Percentiles rank a stretch among this genome's conserved stretches.
Evolutionary conservation across 2,888 invertebrate genomes (phyloP).

Genomic region (Lymantria monacha): DNA sequence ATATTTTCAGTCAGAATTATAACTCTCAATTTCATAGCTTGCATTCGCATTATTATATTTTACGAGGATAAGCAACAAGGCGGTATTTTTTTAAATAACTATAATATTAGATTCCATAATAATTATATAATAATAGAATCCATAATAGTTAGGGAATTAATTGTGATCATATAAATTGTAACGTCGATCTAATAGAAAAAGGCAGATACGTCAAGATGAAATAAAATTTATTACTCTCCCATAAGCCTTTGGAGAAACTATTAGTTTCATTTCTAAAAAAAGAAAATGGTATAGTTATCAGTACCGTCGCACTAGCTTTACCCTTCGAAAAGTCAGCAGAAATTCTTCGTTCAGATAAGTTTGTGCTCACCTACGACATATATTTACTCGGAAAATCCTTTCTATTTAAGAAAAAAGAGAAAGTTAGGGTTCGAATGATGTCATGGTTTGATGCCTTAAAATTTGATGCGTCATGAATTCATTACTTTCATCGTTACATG

Average conservation of each 20-base stretch:
- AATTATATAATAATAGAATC: no score
- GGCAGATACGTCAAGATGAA: constrained; percentile 58
- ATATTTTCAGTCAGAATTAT: no score
- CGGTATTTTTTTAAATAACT: no score
- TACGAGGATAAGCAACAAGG: no score
- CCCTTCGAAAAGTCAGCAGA: constrained; percentile 44
- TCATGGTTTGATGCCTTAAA: no score
- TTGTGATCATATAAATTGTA: constrained; percentile 27
- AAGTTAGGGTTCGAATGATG: not conserved
- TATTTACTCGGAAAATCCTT: constrained; percentile 11
- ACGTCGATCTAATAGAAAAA: constrained; percentile 56
- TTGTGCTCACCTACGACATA: constrained; percentile 12
- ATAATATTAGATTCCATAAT: no score
- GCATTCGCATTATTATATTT: no score
- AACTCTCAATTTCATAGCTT: no score
- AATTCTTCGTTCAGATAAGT: constrained; percentile 37
- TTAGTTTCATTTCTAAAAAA: constrained; percentile 62
- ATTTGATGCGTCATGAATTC: no score
- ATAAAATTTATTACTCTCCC: constrained; percentile 59
- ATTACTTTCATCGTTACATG: no score
- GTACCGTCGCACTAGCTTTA: constrained; percentile 32
- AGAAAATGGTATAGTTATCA: constrained; percentile 56
- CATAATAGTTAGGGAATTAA: constrained; percentile 21
- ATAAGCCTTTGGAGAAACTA: constrained; percentile 57
- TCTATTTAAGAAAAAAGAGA: not conserved